Evolutionary conservation across 2,797 vertebrate genomes (phyloP), one percentile per base, ranked within the genome.

Genomic region (Tiaroga cobitis): DNA sequence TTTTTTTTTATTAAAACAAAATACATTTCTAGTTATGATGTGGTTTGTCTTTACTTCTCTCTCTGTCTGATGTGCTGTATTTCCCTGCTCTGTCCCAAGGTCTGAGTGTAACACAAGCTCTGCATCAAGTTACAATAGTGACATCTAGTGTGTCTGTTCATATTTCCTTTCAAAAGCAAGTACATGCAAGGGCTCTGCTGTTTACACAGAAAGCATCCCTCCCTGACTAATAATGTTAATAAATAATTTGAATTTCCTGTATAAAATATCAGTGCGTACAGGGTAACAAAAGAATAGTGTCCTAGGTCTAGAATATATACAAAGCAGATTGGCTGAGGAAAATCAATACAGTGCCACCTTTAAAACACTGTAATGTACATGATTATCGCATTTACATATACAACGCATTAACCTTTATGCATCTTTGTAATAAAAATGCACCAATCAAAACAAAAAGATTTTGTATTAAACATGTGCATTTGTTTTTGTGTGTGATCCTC

Each of bases 101-200:
- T 73, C 69, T 54, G 39, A 69, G 34, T 84, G 88, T 74, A 56
- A 81, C 32, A 41, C 78, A 86, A 89, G 72, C 88, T 88, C 93
- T 90, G 88, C 93, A 92, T 94, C 86, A 91, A 97, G 96, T 93
- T 95, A 94, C 97, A 98, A 98, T 96, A 99, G 96, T 97, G 97
- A 97, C 97, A 97, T 97, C 97, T 99, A 99, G 97, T 95, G 97
- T 95, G 95, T 92, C 95, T 96, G 85, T 87, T 79, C 39, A 80
- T 82, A 56, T 87, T 82, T 86, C 51, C 72, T 43, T 76, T 74
- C 39, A 61, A 75, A 37, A 63, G 37, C 59, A 80, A 67, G 65
- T 19, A 26, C 26, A 63, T 63, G 11, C 65, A 65, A 74, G 39
- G 46, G 49, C 29, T 75, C 67, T 73, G 29, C 5, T 29, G 0